These are phyloP conservation scores for Hirtodrosophila duncani DNA, from an alignment of 2,888 invertebrate genomes.

Conservation along the genomic window DNA sequence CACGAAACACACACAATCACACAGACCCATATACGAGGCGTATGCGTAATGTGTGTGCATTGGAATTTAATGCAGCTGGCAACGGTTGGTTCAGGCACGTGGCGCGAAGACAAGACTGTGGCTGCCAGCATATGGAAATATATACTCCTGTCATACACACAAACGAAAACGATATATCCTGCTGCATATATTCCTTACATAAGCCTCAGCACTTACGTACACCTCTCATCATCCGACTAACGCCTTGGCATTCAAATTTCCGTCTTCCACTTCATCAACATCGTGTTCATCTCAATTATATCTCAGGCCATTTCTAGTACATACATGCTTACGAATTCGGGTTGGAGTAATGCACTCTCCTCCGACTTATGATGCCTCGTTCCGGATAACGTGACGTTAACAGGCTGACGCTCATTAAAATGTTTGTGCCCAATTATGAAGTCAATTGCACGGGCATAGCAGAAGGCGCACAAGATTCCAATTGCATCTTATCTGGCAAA, in stretches of 20 bases:
- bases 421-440: slow-evolving; percentile 50
- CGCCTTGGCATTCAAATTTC: slow-evolving; percentile 65
- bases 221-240: no score
- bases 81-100: no score
- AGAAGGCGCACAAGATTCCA: slow-evolving; percentile 8
- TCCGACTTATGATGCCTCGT: not conserved
- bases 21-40: slow-evolving; percentile 23
- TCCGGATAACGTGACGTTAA: slow-evolving; percentile 49
- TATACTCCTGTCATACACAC: slow-evolving; percentile 7
- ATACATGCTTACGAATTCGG: no score
- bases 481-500: slow-evolving; percentile 38
- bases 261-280: slow-evolving; percentile 18
- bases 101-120: no score
- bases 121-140: slow-evolving; percentile 20
- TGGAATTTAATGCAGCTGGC: slow-evolving; percentile 37
- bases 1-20: not conserved
- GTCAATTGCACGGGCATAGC: slow-evolving; percentile 38
- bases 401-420: slow-evolving; percentile 61
- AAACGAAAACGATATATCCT: not conserved
- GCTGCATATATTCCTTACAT: slow-evolving; percentile 23
- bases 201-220: slow-evolving; percentile 40
- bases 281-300: slow-evolving; percentile 50
- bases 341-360: slow-evolving; percentile 1
- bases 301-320: slow-evolving; percentile 45
- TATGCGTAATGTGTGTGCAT: slow-evolving; percentile 33